Evolutionary conservation across 2,888 invertebrate genomes (phyloP).

Genomic region (Drosophila mayaguana): DNA sequence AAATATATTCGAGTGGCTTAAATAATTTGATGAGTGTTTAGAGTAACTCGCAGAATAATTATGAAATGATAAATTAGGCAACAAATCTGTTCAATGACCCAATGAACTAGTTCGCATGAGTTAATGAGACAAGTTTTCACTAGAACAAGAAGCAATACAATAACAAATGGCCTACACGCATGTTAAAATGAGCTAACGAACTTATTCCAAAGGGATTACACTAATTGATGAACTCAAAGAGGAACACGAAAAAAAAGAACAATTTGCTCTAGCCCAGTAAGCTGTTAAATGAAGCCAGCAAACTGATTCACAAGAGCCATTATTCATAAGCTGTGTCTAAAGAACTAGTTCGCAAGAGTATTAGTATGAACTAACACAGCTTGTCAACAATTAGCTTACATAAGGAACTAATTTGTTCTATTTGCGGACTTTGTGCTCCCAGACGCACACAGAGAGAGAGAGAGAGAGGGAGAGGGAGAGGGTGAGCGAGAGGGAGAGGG

Average conservation of each 20-base stretch:
- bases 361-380: background rate
- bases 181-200: background rate
- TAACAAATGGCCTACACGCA: background rate
- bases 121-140: background rate
- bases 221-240: background rate
- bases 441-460: background rate
- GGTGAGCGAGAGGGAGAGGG: too few species aligned
- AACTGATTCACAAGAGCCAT: background rate
- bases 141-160: background rate
- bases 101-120: background rate
- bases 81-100: background rate
- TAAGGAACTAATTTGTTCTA: slow-evolving; percentile 4
- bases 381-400: background rate
- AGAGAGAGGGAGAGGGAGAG: too few species aligned
- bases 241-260: background rate
- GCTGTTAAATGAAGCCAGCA: background rate
- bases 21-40: too few species aligned
- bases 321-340: background rate
- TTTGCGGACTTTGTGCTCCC: background rate
- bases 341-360: slow-evolving; percentile 1
- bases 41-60: background rate
- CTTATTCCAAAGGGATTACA: background rate
- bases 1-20: background rate
- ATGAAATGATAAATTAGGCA: background rate
- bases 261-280: background rate